Conservation (phyloP, 1,140 invertebrate species). For the Bombus fervidus region DNA sequence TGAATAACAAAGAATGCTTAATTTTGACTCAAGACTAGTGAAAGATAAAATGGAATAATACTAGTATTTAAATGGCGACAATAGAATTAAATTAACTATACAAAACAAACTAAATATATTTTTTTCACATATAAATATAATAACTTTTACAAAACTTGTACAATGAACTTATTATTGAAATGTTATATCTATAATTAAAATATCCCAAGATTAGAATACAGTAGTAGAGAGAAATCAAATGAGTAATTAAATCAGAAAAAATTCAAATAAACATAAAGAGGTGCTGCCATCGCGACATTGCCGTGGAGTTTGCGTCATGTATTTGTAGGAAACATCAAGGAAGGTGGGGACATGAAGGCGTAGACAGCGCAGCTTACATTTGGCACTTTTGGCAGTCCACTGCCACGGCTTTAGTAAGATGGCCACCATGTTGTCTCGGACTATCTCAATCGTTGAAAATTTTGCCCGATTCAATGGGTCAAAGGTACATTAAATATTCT, state of each 20-base stretch:
- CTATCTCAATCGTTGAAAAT: constrained; percentile 85
- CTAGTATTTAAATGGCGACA: not conserved
- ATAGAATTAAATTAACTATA: not conserved
- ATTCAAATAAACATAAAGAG: not conserved
- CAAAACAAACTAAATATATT: not conserved
- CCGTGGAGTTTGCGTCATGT: constrained; percentile 51
- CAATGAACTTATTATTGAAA: not conserved
- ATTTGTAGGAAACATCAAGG: constrained; percentile 59
- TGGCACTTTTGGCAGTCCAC: constrained; percentile 69
- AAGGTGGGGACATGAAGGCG: constrained; percentile 62
- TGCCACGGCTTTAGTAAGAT: constrained; percentile 82
- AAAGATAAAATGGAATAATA: not conserved
- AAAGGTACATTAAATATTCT: constrained; percentile 83
- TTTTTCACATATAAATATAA: not conserved
- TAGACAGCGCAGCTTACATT: constrained; percentile 56
- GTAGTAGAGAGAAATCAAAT: not conserved
- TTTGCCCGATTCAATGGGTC: constrained; percentile 84
- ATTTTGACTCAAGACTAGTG: no score
- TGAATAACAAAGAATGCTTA: not conserved
- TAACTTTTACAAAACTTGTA: not conserved
- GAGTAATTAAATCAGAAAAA: not conserved
- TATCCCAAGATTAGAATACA: not conserved
- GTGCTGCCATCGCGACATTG: constrained; percentile 13
- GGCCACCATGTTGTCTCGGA: constrained; percentile 87
- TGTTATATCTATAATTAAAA: not conserved